Base-by-base conservation (phyloP, 2,797 vertebrate genomes). In the Enteromius fasciolatus region DNA sequence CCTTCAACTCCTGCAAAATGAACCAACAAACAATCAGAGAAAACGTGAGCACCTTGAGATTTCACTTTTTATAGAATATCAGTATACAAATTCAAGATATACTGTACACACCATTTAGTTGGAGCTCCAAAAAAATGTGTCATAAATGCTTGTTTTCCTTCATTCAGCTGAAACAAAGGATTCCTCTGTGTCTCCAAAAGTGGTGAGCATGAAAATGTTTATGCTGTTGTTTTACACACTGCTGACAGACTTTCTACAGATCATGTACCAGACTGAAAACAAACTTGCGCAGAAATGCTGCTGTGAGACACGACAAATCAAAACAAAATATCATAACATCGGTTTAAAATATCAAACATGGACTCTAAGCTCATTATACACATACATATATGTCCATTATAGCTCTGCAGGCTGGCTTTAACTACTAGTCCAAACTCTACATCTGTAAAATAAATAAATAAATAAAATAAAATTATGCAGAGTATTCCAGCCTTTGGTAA, bases 1-100 rank as follows among this genome's bases (percentile, higher is more conserved):
- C 20, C 92, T 97, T 74, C 95, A 95, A 88, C 91, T 96, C 83
- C 93, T 97, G 80, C 95, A 94, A 88, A 88, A 90, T 36, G 92
- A 94, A 66, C 84, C 76, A 33, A 20, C 78, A 33, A 75, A 69
- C 54, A 61, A 69, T 59, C 82, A 76, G 33, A 80, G 20, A 67
- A 81, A 46, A 46, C 46, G 80, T 87, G 41, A 84, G 44, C 3
- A 36, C 54, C 11, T 2, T 66, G 28, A 66, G 20, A 44, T 67
- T 82, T 54, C 10, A n/a, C n/a, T 73, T 48, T 81, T 63, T 17
- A 52, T 7, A 36, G 20, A 67, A 54, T 41, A 57, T 28, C 3
- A 59, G 15, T 44, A 44, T 59, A 20, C 39, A 70, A 23, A 39
- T 33, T 14, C 3, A 41, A 28, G 50, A 63, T 66, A 28, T 70